A percentile compares a stretch with the other conserved stretches of the same genome.
These are phyloP conservation scores for Ranitomeya imitator DNA, from an alignment of 2,113 vertebrate genomes.

Conservation along the genomic window DNA sequence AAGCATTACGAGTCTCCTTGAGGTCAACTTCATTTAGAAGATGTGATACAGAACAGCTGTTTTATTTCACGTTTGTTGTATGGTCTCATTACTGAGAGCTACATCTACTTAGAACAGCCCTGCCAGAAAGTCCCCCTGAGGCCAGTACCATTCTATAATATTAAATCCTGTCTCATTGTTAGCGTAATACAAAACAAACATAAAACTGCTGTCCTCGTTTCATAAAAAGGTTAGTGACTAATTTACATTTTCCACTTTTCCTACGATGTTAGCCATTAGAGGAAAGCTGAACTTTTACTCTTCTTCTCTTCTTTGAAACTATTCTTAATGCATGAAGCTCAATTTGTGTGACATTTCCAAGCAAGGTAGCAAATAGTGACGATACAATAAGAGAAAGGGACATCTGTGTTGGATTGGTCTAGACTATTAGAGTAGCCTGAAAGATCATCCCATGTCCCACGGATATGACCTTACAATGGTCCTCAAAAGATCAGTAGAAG, in stretches of 20 bases:
- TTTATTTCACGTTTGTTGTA: constrained; percentile 20
- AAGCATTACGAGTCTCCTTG: constrained; percentile 28
- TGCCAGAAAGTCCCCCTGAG: constrained; percentile 31
- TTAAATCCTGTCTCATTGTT: constrained; percentile 36
- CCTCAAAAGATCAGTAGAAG: neutral
- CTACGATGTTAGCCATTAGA: neutral
- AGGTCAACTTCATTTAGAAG: constrained; percentile 21
- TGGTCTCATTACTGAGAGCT: constrained; percentile 34
- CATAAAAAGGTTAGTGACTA: neutral
- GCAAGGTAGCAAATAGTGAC: neutral
- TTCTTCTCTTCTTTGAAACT: neutral
- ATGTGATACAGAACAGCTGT: constrained; percentile 37
- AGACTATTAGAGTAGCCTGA: neutral
- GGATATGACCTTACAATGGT: neutral
- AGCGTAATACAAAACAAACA: constrained; percentile 23
- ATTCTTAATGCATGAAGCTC: neutral
- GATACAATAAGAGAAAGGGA: neutral
- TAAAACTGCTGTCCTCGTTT: neutral
- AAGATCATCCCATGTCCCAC: neutral
- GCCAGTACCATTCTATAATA: constrained; percentile 3
- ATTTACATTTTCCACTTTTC: neutral
- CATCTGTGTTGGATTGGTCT: neutral
- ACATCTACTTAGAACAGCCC: neutral
- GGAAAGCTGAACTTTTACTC: neutral
- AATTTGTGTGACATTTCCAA: neutral